These are phyloP conservation scores for Carollia perspicillata DNA, from an alignment of 2,113 vertebrate genomes.

Conservation along the genomic window DNA sequence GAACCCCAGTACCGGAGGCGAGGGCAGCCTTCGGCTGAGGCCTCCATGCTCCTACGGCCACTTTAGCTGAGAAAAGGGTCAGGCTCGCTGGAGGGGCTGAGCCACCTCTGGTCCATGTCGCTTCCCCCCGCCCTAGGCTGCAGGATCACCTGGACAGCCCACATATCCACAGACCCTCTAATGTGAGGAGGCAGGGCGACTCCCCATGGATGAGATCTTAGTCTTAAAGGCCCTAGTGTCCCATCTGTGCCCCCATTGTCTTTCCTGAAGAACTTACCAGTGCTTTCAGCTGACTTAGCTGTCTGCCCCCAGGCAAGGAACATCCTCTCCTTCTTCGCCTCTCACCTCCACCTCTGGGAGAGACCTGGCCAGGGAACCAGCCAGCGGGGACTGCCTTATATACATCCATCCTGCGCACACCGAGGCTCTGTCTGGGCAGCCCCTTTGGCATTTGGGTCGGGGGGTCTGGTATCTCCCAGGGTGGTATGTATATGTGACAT, in stretches of 20 bases:
- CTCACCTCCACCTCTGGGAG: not conserved
- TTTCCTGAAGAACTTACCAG: not conserved
- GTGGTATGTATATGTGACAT: not conserved
- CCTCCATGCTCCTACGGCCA: not conserved
- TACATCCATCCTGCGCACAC: not conserved
- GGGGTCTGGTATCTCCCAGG: not conserved
- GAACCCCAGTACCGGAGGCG: accelerated
- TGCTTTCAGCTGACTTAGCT: not conserved
- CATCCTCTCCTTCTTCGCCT: not conserved
- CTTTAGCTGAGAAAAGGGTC: not conserved
- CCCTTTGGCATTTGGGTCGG: not conserved
- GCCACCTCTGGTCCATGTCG: not conserved
- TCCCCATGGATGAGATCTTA: not conserved
- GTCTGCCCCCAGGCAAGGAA: not conserved
- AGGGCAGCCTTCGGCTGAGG: not conserved
- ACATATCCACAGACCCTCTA: not conserved
- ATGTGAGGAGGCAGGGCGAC: not conserved
- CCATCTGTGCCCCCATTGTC: not conserved
- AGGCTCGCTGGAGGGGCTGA: not conserved
- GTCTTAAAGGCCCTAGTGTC: not conserved
- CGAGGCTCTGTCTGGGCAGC: not conserved
- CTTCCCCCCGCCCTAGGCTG: too few species aligned
- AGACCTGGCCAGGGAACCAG: not conserved
- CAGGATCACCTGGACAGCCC: not conserved
- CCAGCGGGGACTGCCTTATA: not conserved